These are phyloP conservation scores for Lepidurus couesii DNA, from an alignment of 1,140 invertebrate genomes.

Conservation along the genomic window DNA sequence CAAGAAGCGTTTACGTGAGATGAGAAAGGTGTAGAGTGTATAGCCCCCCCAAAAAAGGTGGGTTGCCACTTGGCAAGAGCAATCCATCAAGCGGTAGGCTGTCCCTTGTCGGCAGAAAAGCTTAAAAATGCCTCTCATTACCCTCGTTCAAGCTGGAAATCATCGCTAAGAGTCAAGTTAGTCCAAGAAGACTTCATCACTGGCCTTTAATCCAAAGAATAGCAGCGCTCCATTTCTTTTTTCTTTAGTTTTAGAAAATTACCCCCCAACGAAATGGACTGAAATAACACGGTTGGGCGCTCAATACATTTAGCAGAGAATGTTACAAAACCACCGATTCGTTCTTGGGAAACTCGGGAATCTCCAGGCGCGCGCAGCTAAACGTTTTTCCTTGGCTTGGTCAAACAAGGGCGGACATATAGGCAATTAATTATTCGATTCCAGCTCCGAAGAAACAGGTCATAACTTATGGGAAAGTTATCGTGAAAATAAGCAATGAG, in stretches of 20 bases:
- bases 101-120: neutral
- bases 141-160: neutral
- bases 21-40: neutral
- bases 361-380: neutral
- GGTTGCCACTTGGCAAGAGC: neutral
- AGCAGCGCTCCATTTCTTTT: too few species aligned
- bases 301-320: neutral
- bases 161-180: neutral
- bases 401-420: constrained; percentile 6
- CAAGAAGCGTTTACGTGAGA: neutral
- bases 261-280: neutral
- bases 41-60: neutral
- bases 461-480: neutral
- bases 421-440: neutral
- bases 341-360: neutral
- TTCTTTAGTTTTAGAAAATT: too few species aligned
- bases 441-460: neutral
- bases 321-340: neutral
- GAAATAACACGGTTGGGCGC: neutral
- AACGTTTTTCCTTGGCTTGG: neutral
- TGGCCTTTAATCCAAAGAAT: neutral
- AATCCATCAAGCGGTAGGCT: constrained; percentile 10
- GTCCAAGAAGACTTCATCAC: neutral
- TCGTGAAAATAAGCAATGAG: neutral
- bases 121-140: constrained; percentile 8